phyloP scores from a whole-genome alignment of 2,888 invertebrate species.

The Drepana falcataria region DNA sequence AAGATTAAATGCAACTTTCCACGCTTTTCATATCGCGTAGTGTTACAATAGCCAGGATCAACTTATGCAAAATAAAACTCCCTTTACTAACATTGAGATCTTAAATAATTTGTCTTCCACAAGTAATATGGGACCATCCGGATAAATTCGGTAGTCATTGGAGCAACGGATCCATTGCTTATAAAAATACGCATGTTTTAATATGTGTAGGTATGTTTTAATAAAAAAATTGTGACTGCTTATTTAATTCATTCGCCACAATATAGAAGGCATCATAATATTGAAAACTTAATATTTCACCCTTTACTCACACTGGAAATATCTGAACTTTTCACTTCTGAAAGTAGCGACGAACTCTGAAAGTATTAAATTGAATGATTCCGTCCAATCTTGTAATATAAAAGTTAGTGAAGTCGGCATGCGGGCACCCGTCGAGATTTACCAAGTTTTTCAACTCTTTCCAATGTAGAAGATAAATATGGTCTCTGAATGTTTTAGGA shows the following conservation, averaged over 20 bases:
- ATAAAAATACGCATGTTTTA: no score
- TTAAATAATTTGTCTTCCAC: no score
- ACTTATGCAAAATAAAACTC: no score
- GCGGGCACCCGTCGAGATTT: conserved; percentile 57
- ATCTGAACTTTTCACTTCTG: conserved; percentile 5
- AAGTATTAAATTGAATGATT: conserved; percentile 26
- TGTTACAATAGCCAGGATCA: no score
- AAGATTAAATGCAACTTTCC: no score
- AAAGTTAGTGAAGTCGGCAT: conserved; percentile 57
- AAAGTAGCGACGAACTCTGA: conserved; percentile 17
- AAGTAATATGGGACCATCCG: no score
- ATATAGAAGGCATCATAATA: neutral
- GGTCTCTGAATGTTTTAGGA: conserved; percentile 19
- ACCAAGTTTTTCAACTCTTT: conserved; percentile 52
- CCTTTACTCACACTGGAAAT: conserved; percentile 7
- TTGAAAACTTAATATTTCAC: neutral
- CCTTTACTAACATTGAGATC: no score
- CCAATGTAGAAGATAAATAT: conserved; percentile 52
- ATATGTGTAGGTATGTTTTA: no score
- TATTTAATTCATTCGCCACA: neutral
- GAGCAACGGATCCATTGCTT: no score
- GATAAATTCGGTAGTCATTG: no score
- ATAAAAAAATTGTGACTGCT: no score
- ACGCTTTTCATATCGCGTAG: no score
- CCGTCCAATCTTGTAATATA: conserved; percentile 54